phyloP scores from a whole-genome alignment of 2,888 invertebrate species.

The Alsophila aescularia region DNA sequence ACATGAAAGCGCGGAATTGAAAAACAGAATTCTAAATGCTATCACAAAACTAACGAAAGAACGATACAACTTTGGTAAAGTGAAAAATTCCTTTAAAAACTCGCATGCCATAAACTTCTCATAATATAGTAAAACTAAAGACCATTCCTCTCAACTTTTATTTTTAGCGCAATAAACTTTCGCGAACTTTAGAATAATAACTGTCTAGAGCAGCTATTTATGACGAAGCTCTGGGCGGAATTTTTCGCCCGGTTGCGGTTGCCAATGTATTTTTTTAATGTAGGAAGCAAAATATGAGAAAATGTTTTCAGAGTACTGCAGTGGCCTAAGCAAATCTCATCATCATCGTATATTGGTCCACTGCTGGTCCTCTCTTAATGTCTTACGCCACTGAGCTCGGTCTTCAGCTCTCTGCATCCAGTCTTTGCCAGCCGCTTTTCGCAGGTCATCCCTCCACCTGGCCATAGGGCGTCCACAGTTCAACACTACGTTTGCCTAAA shows the following conservation, averaged over 20 bases:
- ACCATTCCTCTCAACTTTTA: slow-evolving; percentile 14
- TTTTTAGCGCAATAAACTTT: slow-evolving; percentile 21
- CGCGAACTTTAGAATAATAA: slow-evolving; percentile 19
- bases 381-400: no score
- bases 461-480: no score
- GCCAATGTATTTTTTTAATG: background rate
- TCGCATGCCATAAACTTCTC: slow-evolving; percentile 1
- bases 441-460: no score
- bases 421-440: no score
- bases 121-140: slow-evolving; percentile 8
- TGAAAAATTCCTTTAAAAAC: slow-evolving; percentile 3
- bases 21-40: no score
- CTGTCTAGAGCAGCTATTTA: slow-evolving; percentile 21
- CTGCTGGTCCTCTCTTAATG: no score
- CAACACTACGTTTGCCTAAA: no score
- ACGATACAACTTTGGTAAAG: background rate
- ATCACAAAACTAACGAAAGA: background rate
- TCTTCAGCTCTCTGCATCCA: no score
- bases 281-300: background rate
- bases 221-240: background rate
- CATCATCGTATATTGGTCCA: no score
- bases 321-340: no score
- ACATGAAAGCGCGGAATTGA: no score
- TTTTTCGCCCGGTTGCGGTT: slow-evolving; percentile 1
- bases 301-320: no score